Base-by-base conservation (phyloP, 2,113 vertebrate species). In the Odobenus rosmarus region DNA sequence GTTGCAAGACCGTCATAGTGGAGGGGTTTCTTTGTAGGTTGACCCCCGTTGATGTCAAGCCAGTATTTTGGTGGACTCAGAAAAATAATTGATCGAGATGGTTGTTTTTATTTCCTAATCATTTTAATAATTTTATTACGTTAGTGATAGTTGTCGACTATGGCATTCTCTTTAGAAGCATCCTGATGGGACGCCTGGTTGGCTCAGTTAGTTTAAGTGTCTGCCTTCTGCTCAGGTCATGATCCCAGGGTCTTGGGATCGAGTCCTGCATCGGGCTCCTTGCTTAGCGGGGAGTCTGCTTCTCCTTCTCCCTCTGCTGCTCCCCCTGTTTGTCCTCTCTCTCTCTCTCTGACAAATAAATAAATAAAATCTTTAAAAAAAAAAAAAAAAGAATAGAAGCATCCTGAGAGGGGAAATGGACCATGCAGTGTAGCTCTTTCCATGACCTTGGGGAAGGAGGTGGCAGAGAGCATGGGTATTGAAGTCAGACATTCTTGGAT, bases 351-450 rank as follows among this genome's bases (percentile, higher is more conserved):
- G 53, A 55, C 16, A 55, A 18, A 55, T 55, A 55, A 55, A 55
- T 55, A 55, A 55, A 53, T 53, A 53, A 53, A 53, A 53, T 53
- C 14, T 53, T 53, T n/a, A n/a, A n/a, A 14, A 13, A 53, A 53
- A 53, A 51, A 51, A 14, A 14, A 53, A 14, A 51, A 14, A 14
- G 12, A 14, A 46, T 88, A 67, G 51, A 77, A 95, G 12, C 21
- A 62, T 59, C 57, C 39, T 64, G 36, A 46, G 15, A 69, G 39
- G 39, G 85, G 21, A 94, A 33, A 33, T 23, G 42, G 28, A 2
- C 10, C 7, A 13, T 3, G 5, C 8, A 26, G 10, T 21, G 16
- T 7, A 61, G 16, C 36, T 4, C 0, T 59, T 79, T 39, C 12
- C 14, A 3, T 28, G 61, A 57, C 8, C 13, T 61, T 55, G 88